Percentiles rank a stretch among this genome's conserved stretches.
phyloP scores from a whole-genome alignment of 2,888 invertebrate genomes.

The Notodonta ziczac region DNA sequence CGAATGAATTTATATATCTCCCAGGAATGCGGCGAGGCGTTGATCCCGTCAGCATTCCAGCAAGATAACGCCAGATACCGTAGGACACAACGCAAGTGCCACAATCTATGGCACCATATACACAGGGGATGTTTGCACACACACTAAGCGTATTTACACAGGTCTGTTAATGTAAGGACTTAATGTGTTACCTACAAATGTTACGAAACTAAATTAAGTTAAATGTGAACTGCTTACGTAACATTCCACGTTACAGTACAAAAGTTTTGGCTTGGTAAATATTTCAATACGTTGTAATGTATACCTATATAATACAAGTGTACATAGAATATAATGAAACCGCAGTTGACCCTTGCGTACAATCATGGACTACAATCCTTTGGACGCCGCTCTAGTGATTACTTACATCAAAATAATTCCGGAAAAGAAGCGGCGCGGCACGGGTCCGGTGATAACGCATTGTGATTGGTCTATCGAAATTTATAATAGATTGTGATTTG shows the following conservation, averaged over 20 bases:
- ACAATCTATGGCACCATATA: constrained; percentile 54
- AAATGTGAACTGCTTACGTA: constrained; percentile 21
- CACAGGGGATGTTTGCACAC: constrained; percentile 54
- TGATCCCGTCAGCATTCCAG: constrained; percentile 58
- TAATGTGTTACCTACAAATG: constrained; percentile 53
- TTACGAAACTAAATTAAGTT: constrained; percentile 45
- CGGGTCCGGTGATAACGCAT: no score
- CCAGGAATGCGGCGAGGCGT: constrained; percentile 57
- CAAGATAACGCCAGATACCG: constrained; percentile 53
- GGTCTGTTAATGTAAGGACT: constrained; percentile 49
- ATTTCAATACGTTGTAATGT: no score
- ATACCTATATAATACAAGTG: no score
- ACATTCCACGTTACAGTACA: no score
- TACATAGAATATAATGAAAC: not conserved
- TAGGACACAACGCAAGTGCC: constrained; percentile 48
- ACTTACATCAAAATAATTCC: no score
- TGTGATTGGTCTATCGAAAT: no score
- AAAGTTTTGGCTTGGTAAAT: no score
- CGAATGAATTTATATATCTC: constrained; percentile 28
- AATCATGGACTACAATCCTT: no score
- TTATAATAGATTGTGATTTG: no score
- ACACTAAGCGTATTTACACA: constrained; percentile 59
- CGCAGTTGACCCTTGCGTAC: constrained; percentile 12
- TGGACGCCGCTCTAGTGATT: no score
- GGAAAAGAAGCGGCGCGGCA: no score